Evolutionary conservation across 35 echinoderm and acorn worm genomes (phyloP).

Genomic region (Anneissia japonica): DNA sequence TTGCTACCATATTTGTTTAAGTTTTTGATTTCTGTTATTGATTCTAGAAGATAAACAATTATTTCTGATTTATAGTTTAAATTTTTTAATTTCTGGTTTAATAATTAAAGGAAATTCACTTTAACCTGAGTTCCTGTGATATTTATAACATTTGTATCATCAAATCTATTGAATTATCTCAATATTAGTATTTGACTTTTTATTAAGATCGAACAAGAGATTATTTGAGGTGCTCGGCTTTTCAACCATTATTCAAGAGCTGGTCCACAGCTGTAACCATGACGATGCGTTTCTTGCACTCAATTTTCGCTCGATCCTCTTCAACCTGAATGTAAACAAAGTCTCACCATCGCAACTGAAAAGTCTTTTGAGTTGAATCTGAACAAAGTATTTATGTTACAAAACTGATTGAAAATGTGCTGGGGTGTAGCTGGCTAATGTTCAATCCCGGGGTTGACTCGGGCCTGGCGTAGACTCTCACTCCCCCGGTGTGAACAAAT

Average conservation of each 20-base stretch:
- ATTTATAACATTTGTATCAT: neutral
- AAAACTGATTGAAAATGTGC: no score
- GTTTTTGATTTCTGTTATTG: neutral
- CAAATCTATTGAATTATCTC: neutral
- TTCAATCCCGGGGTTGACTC: no score
- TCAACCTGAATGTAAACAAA: conserved; percentile 46
- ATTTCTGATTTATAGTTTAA: neutral
- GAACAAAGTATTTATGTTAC: no score
- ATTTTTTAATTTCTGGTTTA: neutral
- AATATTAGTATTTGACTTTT: neutral
- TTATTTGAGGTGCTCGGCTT: conserved; percentile 70
- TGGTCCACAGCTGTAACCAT: conserved; percentile 33
- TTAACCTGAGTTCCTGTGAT: neutral
- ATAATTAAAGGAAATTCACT: neutral
- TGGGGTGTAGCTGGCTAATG: no score
- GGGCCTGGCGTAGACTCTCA: no score
- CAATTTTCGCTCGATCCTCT: conserved; percentile 86
- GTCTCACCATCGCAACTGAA: neutral
- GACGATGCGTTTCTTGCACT: conserved; percentile 88
- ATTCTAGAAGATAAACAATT: neutral
- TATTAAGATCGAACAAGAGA: conserved; percentile 58
- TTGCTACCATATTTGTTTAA: no score
- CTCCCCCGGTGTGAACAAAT: no score
- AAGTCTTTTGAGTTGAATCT: neutral
- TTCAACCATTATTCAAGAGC: conserved; percentile 62